Evolutionary conservation across 2,888 invertebrate species (phyloP).

Genomic region (Dascillus cervinus): DNA sequence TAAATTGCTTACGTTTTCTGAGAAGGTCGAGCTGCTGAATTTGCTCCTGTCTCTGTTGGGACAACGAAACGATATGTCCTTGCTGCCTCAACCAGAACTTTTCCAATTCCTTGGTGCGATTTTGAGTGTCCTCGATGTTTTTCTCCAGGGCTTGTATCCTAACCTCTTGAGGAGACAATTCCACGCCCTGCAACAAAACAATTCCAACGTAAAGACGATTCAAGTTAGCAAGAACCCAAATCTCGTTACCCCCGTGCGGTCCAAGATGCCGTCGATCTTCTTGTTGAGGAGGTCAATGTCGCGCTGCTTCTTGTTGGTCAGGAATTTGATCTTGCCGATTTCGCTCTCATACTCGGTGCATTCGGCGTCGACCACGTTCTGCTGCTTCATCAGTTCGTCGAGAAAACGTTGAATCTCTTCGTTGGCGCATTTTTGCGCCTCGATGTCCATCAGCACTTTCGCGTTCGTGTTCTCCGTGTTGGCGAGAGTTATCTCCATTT

Average conservation of each 20-base stretch:
- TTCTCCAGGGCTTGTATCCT: conserved; percentile 60
- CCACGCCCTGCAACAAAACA: conserved; percentile 33
- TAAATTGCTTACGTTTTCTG: conserved; percentile 55
- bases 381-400: conserved; percentile 35
- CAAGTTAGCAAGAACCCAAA: neutral
- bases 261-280: conserved; percentile 45
- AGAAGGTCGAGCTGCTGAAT: conserved; percentile 62
- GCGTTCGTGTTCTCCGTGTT: conserved; percentile 53
- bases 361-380: conserved; percentile 40
- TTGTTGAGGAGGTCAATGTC: conserved; percentile 45
- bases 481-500: conserved; percentile 49
- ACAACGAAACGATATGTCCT: conserved; percentile 60
- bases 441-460: conserved; percentile 51
- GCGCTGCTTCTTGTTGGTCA: conserved; percentile 45
- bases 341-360: conserved; percentile 41
- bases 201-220: neutral
- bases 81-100: conserved; percentile 72
- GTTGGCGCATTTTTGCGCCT: conserved; percentile 40
- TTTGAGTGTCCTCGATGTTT: conserved; percentile 53
- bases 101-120: conserved; percentile 57
- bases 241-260: conserved; percentile 43
- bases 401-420: conserved; percentile 32
- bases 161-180: conserved; percentile 49
- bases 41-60: conserved; percentile 60
- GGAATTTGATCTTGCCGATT: conserved; percentile 40